Base-by-base conservation (phyloP, 92 coral and sea anemone species). In the Palythoa grandis region DNA sequence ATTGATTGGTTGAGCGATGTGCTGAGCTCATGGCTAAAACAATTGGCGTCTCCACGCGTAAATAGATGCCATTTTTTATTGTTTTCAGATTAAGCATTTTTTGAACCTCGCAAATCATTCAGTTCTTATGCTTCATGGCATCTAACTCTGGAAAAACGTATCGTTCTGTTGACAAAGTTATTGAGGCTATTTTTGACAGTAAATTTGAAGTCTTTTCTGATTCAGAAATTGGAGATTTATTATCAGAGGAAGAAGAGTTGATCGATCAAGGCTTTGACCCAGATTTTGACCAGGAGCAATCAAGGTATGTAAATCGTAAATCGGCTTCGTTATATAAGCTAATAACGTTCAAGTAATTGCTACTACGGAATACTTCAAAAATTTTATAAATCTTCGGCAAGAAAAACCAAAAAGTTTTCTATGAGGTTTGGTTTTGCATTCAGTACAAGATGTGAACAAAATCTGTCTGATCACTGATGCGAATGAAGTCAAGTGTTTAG, bases 151-250 rank as follows among this genome's bases (percentile, higher is more conserved):
- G 16, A 17, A 17, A 63, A 67, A 67, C 5, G 20, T 67, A 23
- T 22, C 4, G 37, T 4, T 7, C 72, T 67, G 72, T 35, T 22
- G 0, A 67, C 20, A n/a, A n/a, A n/a, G 38, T 23, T 67, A 29
- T 67, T 22, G 35, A 23, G 38, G 13, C 19, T 66, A 37, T 66
- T 20, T 65, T 66, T 0, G 9, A 66, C 14, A 66, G 71, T 66
- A 12, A 66, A 19, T 66, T 66, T 66, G 71, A 66, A 66, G 72
- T 67, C 72, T 29, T n/a, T 67, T 67, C 72, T 7, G 72, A 24
- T 37, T 67, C 40, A 7, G 72, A 67, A 67, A 67, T 1, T 1
- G 72, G 72, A 67, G 72, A 63, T 14, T 67, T 67, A 37, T 67
- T 35, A 9, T 12, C 14, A 0, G 11, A 17, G 1, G 72, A 67